A percentile compares a stretch with the other conserved stretches of the same genome.
Evolutionary conservation across 2,888 invertebrate species (phyloP).

Genomic region (Caenorhabditis doughertyi): DNA sequence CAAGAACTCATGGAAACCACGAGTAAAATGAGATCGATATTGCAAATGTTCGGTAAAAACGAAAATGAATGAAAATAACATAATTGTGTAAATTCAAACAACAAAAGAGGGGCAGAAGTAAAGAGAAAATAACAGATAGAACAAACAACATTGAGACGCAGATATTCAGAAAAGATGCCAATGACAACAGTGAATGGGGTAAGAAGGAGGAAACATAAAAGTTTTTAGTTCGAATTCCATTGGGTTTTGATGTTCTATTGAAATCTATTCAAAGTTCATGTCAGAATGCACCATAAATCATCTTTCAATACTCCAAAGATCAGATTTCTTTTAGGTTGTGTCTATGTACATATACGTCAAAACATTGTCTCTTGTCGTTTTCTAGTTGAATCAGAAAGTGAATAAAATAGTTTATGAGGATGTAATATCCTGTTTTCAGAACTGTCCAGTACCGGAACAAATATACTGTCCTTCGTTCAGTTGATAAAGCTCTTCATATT

Average conservation of each 20-base stretch:
- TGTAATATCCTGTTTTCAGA: not conserved
- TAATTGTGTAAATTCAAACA: constrained; percentile 1
- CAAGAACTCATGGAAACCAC: constrained; percentile 4
- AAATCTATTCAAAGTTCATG: too few species aligned
- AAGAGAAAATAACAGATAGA: not conserved
- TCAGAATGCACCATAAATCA: too few species aligned
- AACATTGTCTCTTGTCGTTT: too few species aligned
- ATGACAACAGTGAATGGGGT: constrained; percentile 21
- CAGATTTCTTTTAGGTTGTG: too few species aligned
- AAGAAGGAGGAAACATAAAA: not conserved
- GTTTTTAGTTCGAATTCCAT: not conserved
- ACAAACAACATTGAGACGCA: constrained; percentile 20
- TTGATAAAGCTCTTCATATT: constrained; percentile 36
- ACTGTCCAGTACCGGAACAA: constrained; percentile 20
- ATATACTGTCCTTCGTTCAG: constrained; percentile 35
- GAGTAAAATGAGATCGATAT: constrained; percentile 4
- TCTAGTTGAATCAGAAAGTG: too few species aligned
- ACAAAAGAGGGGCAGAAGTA: constrained; percentile 18
- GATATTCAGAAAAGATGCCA: constrained; percentile 21
- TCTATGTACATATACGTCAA: too few species aligned
- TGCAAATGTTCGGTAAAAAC: not conserved
- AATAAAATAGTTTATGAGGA: not conserved
- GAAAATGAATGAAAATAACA: constrained; percentile 9
- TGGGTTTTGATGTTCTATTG: too few species aligned
- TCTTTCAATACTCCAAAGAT: too few species aligned